These are phyloP conservation scores for Meloidogyne chitwoodi DNA, from an alignment of 1,140 invertebrate species.

Conservation along the genomic window DNA sequence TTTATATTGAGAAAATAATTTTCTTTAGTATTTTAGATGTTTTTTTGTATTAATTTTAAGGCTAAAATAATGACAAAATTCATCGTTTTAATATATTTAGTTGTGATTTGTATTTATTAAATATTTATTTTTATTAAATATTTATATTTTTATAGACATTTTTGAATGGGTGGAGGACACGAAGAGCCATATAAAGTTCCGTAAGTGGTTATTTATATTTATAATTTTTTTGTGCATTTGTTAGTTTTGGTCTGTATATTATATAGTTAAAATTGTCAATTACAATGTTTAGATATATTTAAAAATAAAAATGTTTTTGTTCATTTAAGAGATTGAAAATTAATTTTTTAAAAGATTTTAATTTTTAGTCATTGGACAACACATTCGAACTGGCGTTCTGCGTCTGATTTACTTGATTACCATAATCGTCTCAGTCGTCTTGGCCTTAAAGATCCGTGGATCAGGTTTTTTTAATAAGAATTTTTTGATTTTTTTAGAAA, in stretches of 20 bases:
- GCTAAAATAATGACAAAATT: too few relatives aligned
- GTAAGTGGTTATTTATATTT: not conserved
- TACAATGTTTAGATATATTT: too few relatives aligned
- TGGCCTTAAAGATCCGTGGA: slow-evolving; percentile 41
- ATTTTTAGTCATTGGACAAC: slow-evolving; percentile 14
- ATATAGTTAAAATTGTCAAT: too few relatives aligned
- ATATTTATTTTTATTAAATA: not conserved
- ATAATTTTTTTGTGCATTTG: not conserved
- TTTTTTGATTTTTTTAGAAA: not conserved
- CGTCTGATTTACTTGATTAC: slow-evolving; percentile 23
- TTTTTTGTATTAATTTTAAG: too few relatives aligned
- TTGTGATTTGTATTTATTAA: too few relatives aligned
- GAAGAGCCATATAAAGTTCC: slow-evolving; percentile 38
- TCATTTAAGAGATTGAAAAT: too few relatives aligned
- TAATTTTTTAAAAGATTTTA: not conserved
- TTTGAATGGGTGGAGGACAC: slow-evolving; percentile 29
- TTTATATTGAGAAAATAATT: too few relatives aligned
- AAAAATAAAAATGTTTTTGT: too few relatives aligned
- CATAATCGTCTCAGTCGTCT: slow-evolving; percentile 27
- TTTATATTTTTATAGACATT: not conserved
- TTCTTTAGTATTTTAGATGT: too few relatives aligned
- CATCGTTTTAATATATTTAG: too few relatives aligned
- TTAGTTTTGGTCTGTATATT: not conserved
- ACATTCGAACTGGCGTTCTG: slow-evolving; percentile 29
- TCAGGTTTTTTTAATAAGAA: slow-evolving; percentile 24